Percentiles rank a stretch among this genome's conserved stretches.
phyloP scores from a whole-genome alignment of 2,113 vertebrate species.

The Paradoxurus hermaphroditus region DNA sequence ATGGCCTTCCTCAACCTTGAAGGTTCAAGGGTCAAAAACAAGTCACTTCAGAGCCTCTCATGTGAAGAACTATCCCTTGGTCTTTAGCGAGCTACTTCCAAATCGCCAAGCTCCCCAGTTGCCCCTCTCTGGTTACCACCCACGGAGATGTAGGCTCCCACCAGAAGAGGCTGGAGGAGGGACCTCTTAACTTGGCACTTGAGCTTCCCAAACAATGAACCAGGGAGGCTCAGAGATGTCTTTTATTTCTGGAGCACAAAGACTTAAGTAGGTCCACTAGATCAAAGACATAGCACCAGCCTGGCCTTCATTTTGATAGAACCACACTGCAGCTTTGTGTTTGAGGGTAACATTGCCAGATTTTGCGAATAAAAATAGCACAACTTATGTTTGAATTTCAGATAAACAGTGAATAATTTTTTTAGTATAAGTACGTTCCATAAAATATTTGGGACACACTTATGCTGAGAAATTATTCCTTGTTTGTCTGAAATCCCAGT shows the following conservation, averaged over 20 bases:
- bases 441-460: neutral
- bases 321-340: neutral
- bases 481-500: neutral
- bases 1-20: neutral
- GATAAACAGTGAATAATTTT: neutral
- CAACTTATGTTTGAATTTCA: neutral
- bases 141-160: neutral
- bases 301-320: neutral
- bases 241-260: conserved; percentile 72
- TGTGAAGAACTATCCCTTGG: neutral
- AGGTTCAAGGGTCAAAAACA: neutral
- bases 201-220: conserved; percentile 78
- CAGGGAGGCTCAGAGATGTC: conserved; percentile 69
- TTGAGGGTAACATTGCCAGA: neutral
- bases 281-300: conserved; percentile 73
- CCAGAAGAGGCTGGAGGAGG: neutral
- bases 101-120: rapidly evolving
- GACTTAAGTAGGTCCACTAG: conserved; percentile 68
- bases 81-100: neutral
- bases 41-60: neutral
- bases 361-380: conserved; percentile 8
- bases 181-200: conserved; percentile 67
- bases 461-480: neutral
- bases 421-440: neutral
- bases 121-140: neutral